Evolutionary conservation across 2,888 invertebrate genomes (phyloP), one percentile per base, ranked within the genome.

Genomic region (Hymenopus coronatus): DNA sequence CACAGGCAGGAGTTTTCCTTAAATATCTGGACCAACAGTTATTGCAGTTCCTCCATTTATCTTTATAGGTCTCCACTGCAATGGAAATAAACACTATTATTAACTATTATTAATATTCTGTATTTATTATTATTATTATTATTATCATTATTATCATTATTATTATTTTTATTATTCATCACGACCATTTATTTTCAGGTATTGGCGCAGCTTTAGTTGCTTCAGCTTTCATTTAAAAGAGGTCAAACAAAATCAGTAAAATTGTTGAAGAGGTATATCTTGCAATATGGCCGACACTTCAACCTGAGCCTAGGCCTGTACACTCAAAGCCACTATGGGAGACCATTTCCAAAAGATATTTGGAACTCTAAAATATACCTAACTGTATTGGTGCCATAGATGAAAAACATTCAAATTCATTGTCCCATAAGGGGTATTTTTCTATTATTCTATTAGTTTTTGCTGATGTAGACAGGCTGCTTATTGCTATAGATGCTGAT

Each of bases 291-390:
- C 28, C 86, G 6, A n/a, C 9, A 30, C 81, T 85, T 12, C 88
- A 88, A 40, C 40, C 82, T 20, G 33, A 82, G 25, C 85, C n/a
- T 82, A 46, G 85, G 85, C 33, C 82, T 3, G 1, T 12, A 28
- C 82, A 33, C 7, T 82, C 30, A n/a, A 28, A 33, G 40, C 46
- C 33, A 33, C n/a, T 28, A 20, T 88, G 88, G 88, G 82, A 27
- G 28, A 27, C 30, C 15, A 83, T 88, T 33, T 25, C 46, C n/a
- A 15, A 88, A 3, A 12, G 82, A 27, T 88, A 85, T 82, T 40
- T 15, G n/a, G 46, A 85, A 27, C 20, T 88, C 9, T 88, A 85
- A 85, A 88, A 88, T 85, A 27, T 88, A 46, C 88, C 88, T 12
- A 85, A 88, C 46, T 85, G 83, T 28, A 25, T 30, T 70, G 84